Evolutionary conservation across 2,888 invertebrate genomes (phyloP), one percentile per base, ranked within the genome.

Genomic region (Sceliomorpha sp.): DNA sequence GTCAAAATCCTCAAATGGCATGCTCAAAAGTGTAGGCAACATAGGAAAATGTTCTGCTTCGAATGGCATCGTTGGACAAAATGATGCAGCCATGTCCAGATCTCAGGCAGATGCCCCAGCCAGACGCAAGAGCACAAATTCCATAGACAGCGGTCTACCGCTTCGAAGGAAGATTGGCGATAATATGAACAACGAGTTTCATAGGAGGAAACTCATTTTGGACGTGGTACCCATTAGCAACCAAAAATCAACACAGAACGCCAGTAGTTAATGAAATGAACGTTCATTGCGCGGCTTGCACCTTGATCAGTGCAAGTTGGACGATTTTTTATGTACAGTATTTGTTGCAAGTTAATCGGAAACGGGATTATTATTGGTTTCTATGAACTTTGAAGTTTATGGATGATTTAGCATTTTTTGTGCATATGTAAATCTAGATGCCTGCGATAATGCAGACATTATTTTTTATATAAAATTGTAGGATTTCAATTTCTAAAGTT

Each of bases 101-200:
- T 70, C 15, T 40, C 37, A 42, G 53, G n/a, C 36, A 10, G 79
- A 83, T 6, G 44, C 71, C 40, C 76, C 81, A 10, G 75, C 75
- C 12, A 75, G 85, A 44, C 83, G 86, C 60, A 87, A 87, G 67
- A 88, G 87, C 73, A 81, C 84, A 39, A 84, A 81, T 58, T 79
- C 83, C 1, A 71, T 81, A 20, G 74, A 74, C 40, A 59, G 51
- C 5, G 34, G 78, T 0, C 88, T 89, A 0, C 86, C 88, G 2
- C 87, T 90, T 67, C 81, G 91, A 26, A 89, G 90, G 74, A 90
- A 91, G 87, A 90, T 90, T 0, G 89, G 88, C 64, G 76, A 77
- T 27, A 73, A 15, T 34, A 74, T 70, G 27, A 56, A 39, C 9
- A 77, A 56, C 42, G 84, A 84, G 47, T 81, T 80, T 50, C 83